These are phyloP conservation scores for Hystrix cristata DNA, from an alignment of 2,113 vertebrate genomes.

Conservation along the genomic window DNA sequence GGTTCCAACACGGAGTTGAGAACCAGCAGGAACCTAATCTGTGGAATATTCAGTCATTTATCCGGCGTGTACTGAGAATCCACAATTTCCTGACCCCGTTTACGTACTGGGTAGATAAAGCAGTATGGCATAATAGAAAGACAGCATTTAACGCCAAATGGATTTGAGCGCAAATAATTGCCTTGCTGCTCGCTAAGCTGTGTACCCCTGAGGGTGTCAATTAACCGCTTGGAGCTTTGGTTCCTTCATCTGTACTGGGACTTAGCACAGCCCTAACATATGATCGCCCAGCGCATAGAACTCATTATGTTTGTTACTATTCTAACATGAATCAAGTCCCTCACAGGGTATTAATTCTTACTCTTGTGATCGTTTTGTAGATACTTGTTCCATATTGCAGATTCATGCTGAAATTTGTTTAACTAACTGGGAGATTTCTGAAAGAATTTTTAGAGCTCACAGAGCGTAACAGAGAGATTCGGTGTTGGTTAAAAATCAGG, in stretches of 20 bases:
- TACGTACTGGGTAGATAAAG: not conserved
- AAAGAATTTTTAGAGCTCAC: conserved; percentile 1
- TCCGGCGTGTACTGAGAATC: not conserved
- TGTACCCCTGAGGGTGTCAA: not conserved
- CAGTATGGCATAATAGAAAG: not conserved
- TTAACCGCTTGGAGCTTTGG: not conserved
- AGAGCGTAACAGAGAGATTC: not conserved
- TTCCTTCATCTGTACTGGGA: not conserved
- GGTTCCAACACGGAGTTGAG: not conserved
- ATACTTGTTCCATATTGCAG: not conserved
- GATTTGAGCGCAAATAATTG: not conserved
- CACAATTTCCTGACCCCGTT: not conserved
- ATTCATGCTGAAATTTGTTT: conserved; percentile 34
- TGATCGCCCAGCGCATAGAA: not conserved
- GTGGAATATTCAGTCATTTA: not conserved
- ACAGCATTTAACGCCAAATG: not conserved
- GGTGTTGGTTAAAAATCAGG: not conserved
- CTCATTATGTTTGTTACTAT: not conserved
- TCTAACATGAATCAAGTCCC: not conserved
- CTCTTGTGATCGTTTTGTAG: not conserved
- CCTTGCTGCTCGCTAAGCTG: not conserved
- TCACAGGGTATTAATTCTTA: not conserved
- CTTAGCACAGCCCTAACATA: not conserved
- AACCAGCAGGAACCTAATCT: not conserved
- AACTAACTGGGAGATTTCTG: conserved; percentile 28